Conservation (phyloP, 1,140 invertebrate genomes). For the Mizuhopecten yessoensis region DNA sequence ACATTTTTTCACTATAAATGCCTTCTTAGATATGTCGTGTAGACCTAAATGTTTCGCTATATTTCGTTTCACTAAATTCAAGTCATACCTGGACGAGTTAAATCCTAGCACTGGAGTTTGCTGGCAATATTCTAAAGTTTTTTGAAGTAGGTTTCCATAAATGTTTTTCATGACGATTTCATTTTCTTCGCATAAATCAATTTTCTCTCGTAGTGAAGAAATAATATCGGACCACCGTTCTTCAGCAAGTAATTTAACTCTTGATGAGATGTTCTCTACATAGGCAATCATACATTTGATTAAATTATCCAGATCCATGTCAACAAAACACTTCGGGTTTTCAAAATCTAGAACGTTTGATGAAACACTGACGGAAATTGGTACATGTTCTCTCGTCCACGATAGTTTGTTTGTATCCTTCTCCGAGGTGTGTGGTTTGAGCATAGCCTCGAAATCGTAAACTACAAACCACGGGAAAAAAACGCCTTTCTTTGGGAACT, state of each 20-base stretch:
- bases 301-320: conserved; percentile 37
- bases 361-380: conserved; percentile 43
- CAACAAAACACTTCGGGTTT: conserved; percentile 36
- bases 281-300: conserved; percentile 19
- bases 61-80: conserved; percentile 51
- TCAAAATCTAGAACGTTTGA: conserved; percentile 40
- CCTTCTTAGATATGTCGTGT: not conserved
- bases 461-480: conserved; percentile 48
- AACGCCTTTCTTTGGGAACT: not conserved
- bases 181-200: not conserved
- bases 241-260: not conserved
- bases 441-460: conserved; percentile 49
- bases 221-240: conserved; percentile 40
- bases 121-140: not conserved
- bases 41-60: conserved; percentile 43
- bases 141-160: not conserved
- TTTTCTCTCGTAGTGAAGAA: not conserved
- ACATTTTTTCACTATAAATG: conserved; percentile 53
- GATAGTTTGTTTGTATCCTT: not conserved
- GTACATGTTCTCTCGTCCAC: conserved; percentile 39
- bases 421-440: conserved; percentile 35
- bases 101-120: conserved; percentile 52
- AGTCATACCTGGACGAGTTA: conserved; percentile 54
- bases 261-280: not conserved
- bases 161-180: not conserved